phyloP scores from a whole-genome alignment of 2,113 vertebrate species.

The Eurypyga helias region DNA sequence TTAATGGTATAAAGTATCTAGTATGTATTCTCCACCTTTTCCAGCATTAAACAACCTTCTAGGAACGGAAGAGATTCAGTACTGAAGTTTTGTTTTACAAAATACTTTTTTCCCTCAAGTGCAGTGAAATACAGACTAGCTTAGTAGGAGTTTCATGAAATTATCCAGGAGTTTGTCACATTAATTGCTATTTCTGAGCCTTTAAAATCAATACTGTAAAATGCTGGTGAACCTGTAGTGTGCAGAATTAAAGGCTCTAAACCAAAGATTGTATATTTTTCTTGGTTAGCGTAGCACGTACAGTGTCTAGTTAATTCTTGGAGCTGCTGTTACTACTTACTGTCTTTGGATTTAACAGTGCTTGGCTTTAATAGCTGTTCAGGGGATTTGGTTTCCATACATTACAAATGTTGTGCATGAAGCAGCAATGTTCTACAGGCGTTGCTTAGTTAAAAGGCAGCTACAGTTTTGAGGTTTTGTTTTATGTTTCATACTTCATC shows the following conservation, averaged over 20 bases:
- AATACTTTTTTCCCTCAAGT: background rate
- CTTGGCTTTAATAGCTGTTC: constrained; percentile 12
- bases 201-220: constrained; percentile 19
- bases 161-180: background rate
- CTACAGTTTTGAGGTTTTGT: background rate
- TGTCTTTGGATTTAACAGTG: background rate
- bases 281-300: background rate
- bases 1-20: background rate
- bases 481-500: background rate
- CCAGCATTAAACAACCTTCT: background rate
- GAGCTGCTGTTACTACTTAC: background rate
- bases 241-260: constrained; percentile 1
- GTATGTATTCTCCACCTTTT: background rate
- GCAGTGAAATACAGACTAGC: background rate
- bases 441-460: background rate
- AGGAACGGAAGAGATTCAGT: background rate
- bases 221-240: background rate
- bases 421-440: background rate
- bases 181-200: background rate
- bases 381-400: constrained; percentile 16
- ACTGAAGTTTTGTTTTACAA: background rate
- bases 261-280: background rate
- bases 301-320: background rate
- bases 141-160: background rate
- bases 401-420: background rate